phyloP scores from a whole-genome alignment of 2,888 invertebrate species.

The Urechis unicinctus region DNA sequence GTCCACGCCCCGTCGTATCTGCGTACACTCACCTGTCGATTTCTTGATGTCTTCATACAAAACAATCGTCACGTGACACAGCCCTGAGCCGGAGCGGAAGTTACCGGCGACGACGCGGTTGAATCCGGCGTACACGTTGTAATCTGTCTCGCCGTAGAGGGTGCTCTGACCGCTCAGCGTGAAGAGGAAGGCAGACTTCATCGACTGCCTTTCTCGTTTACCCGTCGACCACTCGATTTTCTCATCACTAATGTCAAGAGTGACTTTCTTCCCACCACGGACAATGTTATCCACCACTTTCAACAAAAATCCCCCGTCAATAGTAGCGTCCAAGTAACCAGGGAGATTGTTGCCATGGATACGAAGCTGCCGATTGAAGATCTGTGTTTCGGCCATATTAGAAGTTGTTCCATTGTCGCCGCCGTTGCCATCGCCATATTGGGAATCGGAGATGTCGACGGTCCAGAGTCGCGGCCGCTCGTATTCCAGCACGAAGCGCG shows the following conservation, averaged over 20 bases:
- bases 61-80: constrained; percentile 28
- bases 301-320: constrained; percentile 41
- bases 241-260: constrained; percentile 29
- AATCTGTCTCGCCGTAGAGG: constrained; percentile 28
- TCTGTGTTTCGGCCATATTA: constrained; percentile 44
- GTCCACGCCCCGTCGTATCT: no score
- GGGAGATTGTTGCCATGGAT: constrained; percentile 42
- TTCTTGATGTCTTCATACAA: constrained; percentile 8
- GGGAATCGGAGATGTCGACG: constrained; percentile 40
- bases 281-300: constrained; percentile 37
- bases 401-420: constrained; percentile 29
- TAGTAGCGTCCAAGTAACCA: constrained; percentile 38
- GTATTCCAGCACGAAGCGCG: constrained; percentile 30
- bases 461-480: constrained; percentile 43
- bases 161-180: constrained; percentile 35
- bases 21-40: constrained; percentile 10
- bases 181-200: constrained; percentile 40
- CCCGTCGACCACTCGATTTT: constrained; percentile 31
- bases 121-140: constrained; percentile 38
- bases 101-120: constrained; percentile 43
- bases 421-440: constrained; percentile 40
- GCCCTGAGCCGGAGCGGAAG: constrained; percentile 37
- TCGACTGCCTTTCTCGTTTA: constrained; percentile 29
- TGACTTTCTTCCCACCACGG: constrained; percentile 24
- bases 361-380: constrained; percentile 40